A percentile compares a stretch with the other conserved stretches of the same genome.
Evolutionary conservation across 2,888 invertebrate species (phyloP).

Genomic region (Quadroppia sp.): DNA sequence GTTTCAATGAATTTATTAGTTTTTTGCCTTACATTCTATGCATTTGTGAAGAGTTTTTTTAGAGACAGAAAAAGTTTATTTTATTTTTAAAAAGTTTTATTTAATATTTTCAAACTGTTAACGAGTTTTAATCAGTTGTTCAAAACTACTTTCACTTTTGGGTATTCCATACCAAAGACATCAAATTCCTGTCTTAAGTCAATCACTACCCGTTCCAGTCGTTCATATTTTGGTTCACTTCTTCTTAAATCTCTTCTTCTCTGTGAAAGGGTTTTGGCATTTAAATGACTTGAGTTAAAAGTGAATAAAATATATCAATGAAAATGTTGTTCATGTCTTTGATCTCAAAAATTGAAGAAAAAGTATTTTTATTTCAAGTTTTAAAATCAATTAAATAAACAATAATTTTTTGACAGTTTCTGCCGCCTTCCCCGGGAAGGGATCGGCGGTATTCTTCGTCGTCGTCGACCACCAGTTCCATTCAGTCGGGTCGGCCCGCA

Average conservation of each 20-base stretch:
- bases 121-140: background rate
- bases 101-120: background rate
- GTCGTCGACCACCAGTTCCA: conserved; percentile 35
- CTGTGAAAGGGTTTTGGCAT: background rate
- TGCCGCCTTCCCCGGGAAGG: conserved; percentile 42
- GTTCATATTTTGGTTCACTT: conserved; percentile 5
- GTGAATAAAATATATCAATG: too few relatives aligned
- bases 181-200: background rate
- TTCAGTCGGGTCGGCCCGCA: conserved; percentile 59
- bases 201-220: conserved; percentile 8
- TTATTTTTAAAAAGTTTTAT: background rate
- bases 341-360: too few relatives aligned
- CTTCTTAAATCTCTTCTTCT: background rate
- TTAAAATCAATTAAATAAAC: too few relatives aligned
- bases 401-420: conserved; percentile 27
- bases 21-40: background rate
- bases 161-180: background rate
- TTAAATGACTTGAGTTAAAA: too few relatives aligned
- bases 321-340: too few relatives aligned
- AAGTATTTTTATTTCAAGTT: background rate
- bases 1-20: conserved; percentile 4
- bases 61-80: too few relatives aligned
- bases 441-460: conserved; percentile 63
- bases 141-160: background rate
- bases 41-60: background rate